Evolutionary conservation across 2,113 vertebrate species (phyloP), one percentile per base, ranked within the genome.

Genomic region (Ranitomeya variabilis): DNA sequence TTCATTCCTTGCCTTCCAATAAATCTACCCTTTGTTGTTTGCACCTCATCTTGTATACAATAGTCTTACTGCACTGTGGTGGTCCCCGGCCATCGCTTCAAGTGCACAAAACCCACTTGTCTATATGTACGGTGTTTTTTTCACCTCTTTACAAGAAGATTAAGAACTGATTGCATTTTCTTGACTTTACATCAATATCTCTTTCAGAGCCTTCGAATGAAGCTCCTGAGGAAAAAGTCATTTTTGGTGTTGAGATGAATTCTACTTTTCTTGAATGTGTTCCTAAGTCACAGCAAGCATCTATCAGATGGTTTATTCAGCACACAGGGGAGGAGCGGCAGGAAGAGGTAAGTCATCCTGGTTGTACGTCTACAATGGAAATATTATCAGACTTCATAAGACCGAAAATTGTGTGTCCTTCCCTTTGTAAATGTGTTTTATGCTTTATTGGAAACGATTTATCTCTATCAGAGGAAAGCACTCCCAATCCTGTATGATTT

Each of bases 241-340:
- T 99, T 92, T 99, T 97, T 90, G 98, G 97, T 89, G 96, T 99
- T 92, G 97, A 99, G 92, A 97, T 95, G 92, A 99, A 99, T 95
- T 97, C 98, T 77, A 98, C 98, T 18, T 99, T 99, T 94, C 95
- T 99, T 88, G 98, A 99, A 94, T 99, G 98, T 90, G 93, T 96
- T 91, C 97, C 98, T 91, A 99, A 98, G 93, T 99, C 97, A 87
- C 98, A 98, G 78, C 98, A 99, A 95, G 96, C 98, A 88, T 95
- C 96, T 90, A 97, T 98, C 92, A 96, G 94, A 88, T 99, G 98
- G 98, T 97, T 96, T 92, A 89, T 97, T 88, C 97, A 98, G 91
- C 96, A 92, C 86, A 92, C 94, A 83, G 97, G 96, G 92, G 95
- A 96, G 55, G 97, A 99, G 60, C 96, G 93, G 81, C 95, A 91